phyloP scores from a whole-genome alignment of 2,888 invertebrate genomes.

The Copidosoma aretas region DNA sequence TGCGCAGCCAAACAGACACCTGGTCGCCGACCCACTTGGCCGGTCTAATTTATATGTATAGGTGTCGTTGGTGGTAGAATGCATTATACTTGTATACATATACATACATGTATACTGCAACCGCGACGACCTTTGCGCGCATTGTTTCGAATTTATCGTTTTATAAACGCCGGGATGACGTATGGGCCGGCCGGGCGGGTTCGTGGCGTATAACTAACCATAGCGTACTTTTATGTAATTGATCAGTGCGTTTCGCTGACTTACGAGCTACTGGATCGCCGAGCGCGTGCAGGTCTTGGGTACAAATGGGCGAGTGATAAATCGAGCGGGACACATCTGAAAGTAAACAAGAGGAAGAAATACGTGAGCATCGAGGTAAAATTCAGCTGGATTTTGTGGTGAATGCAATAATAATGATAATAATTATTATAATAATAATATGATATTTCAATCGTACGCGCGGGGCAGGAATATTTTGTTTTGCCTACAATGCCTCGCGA shows the following conservation, averaged over 20 bases:
- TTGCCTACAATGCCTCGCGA: no score
- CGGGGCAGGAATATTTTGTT: no score
- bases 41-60: slow-evolving; percentile 30
- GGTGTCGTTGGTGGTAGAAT: no score
- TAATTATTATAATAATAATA: no score
- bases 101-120: slow-evolving; percentile 10
- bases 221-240: slow-evolving; percentile 13
- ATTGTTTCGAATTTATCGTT: slow-evolving; percentile 30
- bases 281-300: slow-evolving; percentile 3
- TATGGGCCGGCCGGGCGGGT: no score
- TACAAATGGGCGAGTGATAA: slow-evolving; percentile 17
- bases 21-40: slow-evolving; percentile 40
- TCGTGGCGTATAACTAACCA: neutral
- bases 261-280: neutral
- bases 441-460: no score
- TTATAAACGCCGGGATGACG: slow-evolving; percentile 18
- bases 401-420: no score
- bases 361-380: no score
- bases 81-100: no score
- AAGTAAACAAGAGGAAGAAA: slow-evolving; percentile 44
- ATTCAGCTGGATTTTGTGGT: no score
- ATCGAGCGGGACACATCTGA: slow-evolving; percentile 48
- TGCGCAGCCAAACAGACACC: slow-evolving; percentile 26
- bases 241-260: slow-evolving; percentile 26
- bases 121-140: neutral